phyloP scores from a whole-genome alignment of 2,888 invertebrate species.

The Temnothorax rugatulus region DNA sequence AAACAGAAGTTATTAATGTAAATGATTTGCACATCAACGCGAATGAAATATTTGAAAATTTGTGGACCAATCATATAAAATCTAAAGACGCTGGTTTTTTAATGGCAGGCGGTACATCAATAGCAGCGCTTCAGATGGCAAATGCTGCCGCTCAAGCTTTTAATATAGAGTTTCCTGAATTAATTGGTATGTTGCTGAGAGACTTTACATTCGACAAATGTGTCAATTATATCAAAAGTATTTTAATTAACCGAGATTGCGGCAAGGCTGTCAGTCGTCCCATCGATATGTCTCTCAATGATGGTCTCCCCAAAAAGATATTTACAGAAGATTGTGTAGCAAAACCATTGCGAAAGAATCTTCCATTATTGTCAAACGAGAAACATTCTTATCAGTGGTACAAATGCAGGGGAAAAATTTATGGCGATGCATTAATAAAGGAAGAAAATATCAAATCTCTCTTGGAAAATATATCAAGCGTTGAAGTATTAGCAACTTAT shows the following conservation, averaged over 20 bases:
- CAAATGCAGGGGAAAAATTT: conserved; percentile 76
- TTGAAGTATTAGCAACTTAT: conserved; percentile 86
- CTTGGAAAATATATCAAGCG: conserved; percentile 63
- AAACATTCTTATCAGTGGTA: conserved; percentile 74
- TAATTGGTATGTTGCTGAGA: conserved; percentile 88
- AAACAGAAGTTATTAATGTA: conserved; percentile 65
- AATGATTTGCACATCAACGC: conserved; percentile 70
- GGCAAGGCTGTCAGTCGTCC: background rate
- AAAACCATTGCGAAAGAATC: conserved; percentile 35
- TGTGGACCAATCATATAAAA: conserved; percentile 77
- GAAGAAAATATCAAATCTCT: conserved; percentile 7
- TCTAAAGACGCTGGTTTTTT: conserved; percentile 87
- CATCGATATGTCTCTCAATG: background rate
- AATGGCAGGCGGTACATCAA: conserved; percentile 91
- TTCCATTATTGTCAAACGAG: background rate
- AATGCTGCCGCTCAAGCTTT: conserved; percentile 87
- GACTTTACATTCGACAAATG: conserved; percentile 85
- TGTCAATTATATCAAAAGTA: conserved; percentile 77
- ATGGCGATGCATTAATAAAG: conserved; percentile 5
- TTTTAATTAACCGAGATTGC: background rate
- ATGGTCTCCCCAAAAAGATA: background rate
- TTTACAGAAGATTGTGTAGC: conserved; percentile 6
- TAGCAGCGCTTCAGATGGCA: conserved; percentile 89
- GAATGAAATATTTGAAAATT: conserved; percentile 66
- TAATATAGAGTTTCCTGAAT: conserved; percentile 86